Base-by-base conservation (phyloP, 2,113 vertebrate species). In the Pelecanoides urinatrix region DNA sequence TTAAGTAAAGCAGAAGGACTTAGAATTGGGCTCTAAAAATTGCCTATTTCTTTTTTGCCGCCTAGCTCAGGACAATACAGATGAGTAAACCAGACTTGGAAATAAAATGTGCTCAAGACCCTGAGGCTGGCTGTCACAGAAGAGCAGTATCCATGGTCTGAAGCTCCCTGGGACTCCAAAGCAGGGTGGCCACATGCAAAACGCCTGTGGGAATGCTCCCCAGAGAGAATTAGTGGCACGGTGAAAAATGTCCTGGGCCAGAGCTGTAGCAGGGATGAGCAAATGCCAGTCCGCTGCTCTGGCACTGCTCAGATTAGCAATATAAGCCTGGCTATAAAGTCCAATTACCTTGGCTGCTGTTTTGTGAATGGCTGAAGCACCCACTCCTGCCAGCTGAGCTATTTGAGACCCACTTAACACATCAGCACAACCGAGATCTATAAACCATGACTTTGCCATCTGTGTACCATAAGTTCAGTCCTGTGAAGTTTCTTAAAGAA, bases 401-500 rank as follows among this genome's bases (percentile, higher is more conserved):
- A 18, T 65, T 50, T 52, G 67, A 68, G 58, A 84, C 23, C 45
- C 6, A 3, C 40, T 88, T 86, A 68, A 34, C n/a, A 38, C 38
- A 74, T 70, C 63, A 79, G 75, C 50, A 74, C 59, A 58, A 76
- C 8, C 1, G 6, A 92, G 71, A 45, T 77, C 75, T 40, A 26
- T 36, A 86, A 88, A 68, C 63, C 88, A 53, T 90, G 72, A 94
- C 88, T 84, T 88, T 61, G 19, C 79, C 86, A 90, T 66, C 86
- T 94, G 71, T 44, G 32, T 50, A 18, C 38, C 5, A 1, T 19
- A 86, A 86, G 22, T 61, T 80, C 86, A 80, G 42, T 32, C 81
- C 55, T 79, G 7, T 20, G 72, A 49, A 14, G 9, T 50, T 93
- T 86, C 68, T 74, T 62, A 70, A 61, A 70, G 49, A 75, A 25